Percentiles rank a stretch among this genome's conserved stretches.
phyloP scores from a whole-genome alignment of 2,797 vertebrate species.

The Linurgus olivaceus region DNA sequence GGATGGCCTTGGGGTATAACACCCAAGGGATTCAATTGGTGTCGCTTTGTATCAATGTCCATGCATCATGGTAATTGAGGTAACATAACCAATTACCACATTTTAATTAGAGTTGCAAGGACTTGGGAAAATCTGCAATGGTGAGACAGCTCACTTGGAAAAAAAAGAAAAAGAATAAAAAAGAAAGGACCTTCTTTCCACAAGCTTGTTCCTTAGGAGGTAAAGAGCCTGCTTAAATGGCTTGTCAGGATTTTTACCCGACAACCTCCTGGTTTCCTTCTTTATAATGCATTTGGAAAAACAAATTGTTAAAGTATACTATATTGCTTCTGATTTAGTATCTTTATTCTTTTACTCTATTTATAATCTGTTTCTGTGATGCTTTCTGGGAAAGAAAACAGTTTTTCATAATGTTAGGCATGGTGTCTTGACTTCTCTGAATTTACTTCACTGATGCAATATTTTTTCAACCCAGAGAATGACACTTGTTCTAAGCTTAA shows the following conservation, averaged over 20 bases:
- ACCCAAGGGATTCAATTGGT: constrained; percentile 81
- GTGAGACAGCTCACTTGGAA: constrained; percentile 69
- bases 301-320: background rate
- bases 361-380: background rate
- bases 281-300: constrained; percentile 17
- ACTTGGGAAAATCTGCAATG: constrained; percentile 77
- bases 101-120: constrained; percentile 85
- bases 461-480: background rate
- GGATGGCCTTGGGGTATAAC: constrained; percentile 80
- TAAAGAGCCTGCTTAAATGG: constrained; percentile 33
- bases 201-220: constrained; percentile 35
- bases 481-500: background rate
- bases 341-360: background rate
- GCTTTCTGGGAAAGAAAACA: background rate
- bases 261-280: background rate
- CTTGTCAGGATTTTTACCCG: background rate
- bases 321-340: background rate
- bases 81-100: constrained; percentile 84
- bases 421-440: background rate
- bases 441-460: background rate
- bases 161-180: background rate
- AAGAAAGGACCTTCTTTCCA: background rate
- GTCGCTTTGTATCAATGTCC: constrained; percentile 81
- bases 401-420: background rate
- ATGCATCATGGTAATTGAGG: constrained; percentile 83